Percentiles rank a stretch among this genome's conserved stretches.
Conservation (phyloP, 2,797 vertebrate genomes). For the Coreius guichenoti region DNA sequence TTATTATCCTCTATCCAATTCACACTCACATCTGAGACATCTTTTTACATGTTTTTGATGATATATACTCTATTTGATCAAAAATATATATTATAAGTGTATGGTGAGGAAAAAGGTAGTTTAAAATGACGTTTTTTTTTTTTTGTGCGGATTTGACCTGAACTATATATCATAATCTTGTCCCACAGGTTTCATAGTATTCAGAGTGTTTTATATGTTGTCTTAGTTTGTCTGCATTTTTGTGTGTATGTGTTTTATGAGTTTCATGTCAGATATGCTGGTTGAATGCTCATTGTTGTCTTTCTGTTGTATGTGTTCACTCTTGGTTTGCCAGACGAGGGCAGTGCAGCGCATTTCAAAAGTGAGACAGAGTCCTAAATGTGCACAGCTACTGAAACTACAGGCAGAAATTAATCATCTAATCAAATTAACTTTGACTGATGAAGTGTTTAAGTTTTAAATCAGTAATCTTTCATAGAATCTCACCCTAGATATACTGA, state of each 20-base stretch:
- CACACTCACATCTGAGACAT: background rate
- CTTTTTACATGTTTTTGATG: too few species aligned
- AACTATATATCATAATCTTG: background rate
- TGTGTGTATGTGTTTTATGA: background rate
- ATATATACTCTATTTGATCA: too few species aligned
- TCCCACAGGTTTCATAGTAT: background rate
- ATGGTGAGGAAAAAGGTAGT: background rate
- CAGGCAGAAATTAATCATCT: background rate
- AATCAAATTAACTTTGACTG: background rate
- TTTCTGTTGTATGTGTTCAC: conserved; percentile 65
- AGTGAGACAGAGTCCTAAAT: conserved; percentile 70
- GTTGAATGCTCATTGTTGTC: conserved; percentile 33
- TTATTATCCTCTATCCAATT: conserved; percentile 1
- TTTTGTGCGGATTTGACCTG: background rate
- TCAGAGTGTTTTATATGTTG: background rate
- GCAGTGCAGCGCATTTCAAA: conserved; percentile 64
- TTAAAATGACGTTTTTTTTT: background rate
- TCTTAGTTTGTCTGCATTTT: background rate
- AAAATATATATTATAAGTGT: background rate
- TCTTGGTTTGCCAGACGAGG: conserved; percentile 70
- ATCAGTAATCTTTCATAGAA: background rate
- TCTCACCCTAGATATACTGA: background rate
- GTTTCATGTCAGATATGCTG: background rate
- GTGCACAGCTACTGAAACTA: conserved; percentile 7
- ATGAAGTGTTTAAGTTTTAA: background rate